Conservation (phyloP, 2,888 invertebrate species). For the Drosophila flavopinicola region DNA sequence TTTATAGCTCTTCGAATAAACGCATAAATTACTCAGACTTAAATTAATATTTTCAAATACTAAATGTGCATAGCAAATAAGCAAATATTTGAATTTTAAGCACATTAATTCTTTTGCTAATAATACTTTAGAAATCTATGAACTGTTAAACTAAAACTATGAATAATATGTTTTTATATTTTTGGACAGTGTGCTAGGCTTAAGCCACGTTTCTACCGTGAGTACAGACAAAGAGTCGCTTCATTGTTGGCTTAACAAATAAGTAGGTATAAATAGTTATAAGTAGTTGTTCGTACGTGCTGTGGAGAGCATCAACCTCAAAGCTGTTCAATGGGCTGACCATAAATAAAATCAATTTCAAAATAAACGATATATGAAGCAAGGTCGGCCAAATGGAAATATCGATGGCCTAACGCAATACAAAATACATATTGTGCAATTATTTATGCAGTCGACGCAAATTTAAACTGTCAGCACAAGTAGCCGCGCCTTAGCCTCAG, state of each 20-base stretch:
- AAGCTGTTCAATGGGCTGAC: slow-evolving; percentile 26
- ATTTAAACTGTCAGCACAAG: slow-evolving; percentile 49
- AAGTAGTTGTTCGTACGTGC: slow-evolving; percentile 43
- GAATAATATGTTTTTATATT: neutral
- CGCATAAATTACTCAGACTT: too few relatives aligned
- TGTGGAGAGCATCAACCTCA: slow-evolving; percentile 51
- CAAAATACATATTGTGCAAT: slow-evolving; percentile 52
- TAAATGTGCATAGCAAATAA: too few relatives aligned
- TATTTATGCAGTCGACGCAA: slow-evolving; percentile 46
- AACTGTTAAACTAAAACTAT: neutral
- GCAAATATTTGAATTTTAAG: too few relatives aligned
- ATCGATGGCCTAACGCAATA: slow-evolving; percentile 18
- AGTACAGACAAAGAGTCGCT: slow-evolving; percentile 19
- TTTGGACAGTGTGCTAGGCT: slow-evolving; percentile 31
- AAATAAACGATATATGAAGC: slow-evolving; percentile 35
- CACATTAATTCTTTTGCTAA: too few relatives aligned
- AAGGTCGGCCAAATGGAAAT: slow-evolving; percentile 46
- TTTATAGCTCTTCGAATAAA: too few relatives aligned
- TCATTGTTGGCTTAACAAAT: slow-evolving; percentile 27
- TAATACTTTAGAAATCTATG: too few relatives aligned
- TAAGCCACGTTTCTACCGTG: slow-evolving; percentile 5
- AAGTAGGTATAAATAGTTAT: slow-evolving; percentile 41
- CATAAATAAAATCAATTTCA: slow-evolving; percentile 39
- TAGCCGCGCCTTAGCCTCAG: slow-evolving; percentile 25
- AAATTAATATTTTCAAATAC: too few relatives aligned